Percentiles rank a stretch among this genome's conserved stretches.
Evolutionary conservation across 2,888 invertebrate species (phyloP).

Genomic region (Folsomia manolachei): DNA sequence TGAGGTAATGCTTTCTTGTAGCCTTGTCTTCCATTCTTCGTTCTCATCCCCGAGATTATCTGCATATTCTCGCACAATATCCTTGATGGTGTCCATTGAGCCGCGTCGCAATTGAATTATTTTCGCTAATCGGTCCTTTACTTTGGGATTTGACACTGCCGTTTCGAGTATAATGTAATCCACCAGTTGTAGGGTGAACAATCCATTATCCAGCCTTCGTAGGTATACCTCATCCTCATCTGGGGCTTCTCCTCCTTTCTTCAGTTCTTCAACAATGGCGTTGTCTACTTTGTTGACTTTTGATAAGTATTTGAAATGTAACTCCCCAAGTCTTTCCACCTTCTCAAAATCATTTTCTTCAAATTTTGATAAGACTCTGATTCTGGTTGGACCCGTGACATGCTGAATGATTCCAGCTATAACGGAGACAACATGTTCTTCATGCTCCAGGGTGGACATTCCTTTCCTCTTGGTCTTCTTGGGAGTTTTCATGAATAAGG

Average conservation of each 20-base stretch:
- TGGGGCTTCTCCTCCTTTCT: slow-evolving; percentile 64
- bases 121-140: slow-evolving; percentile 83
- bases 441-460: slow-evolving; percentile 81
- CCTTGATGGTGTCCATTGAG: slow-evolving; percentile 86
- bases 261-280: slow-evolving; percentile 63
- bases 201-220: slow-evolving; percentile 82
- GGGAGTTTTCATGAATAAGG: slow-evolving; percentile 98
- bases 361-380: slow-evolving; percentile 89
- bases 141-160: slow-evolving; percentile 55
- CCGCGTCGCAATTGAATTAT: slow-evolving; percentile 85
- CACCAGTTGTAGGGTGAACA: slow-evolving; percentile 93
- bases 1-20: slow-evolving; percentile 86
- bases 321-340: slow-evolving; percentile 90
- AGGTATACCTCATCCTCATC: slow-evolving; percentile 84
- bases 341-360: slow-evolving; percentile 98
- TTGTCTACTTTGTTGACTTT: slow-evolving; percentile 83
- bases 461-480: slow-evolving; percentile 75
- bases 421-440: slow-evolving; percentile 91
- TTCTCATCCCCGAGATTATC: slow-evolving; percentile 91
- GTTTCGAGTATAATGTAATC: slow-evolving; percentile 70
- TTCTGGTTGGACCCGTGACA: slow-evolving; percentile 84
- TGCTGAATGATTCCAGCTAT: slow-evolving; percentile 90
- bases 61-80: slow-evolving; percentile 82
- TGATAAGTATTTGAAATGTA: slow-evolving; percentile 95
- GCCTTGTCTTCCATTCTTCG: slow-evolving; percentile 78